phyloP scores from a whole-genome alignment of 2,888 invertebrate genomes.

The Gastrophysa polygoni region DNA sequence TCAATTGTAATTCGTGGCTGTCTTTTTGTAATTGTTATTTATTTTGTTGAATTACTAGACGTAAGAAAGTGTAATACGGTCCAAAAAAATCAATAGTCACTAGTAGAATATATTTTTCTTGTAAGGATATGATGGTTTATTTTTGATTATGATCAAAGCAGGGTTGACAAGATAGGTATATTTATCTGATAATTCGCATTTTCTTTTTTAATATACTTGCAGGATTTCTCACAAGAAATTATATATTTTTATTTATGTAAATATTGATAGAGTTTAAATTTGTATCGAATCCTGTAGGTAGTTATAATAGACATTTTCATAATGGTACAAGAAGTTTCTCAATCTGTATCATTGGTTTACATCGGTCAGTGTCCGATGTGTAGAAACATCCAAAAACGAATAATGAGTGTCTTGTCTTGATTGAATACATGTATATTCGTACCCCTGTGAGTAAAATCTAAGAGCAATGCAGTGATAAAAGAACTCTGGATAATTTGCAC shows the following conservation, averaged over 20 bases:
- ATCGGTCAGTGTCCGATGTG: background rate
- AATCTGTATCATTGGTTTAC: background rate
- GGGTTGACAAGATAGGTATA: constrained; percentile 50
- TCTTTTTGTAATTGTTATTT: constrained; percentile 52
- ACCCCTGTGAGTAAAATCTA: no score
- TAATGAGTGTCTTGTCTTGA: no score
- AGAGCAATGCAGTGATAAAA: no score
- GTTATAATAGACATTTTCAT: background rate
- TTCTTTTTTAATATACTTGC: constrained; percentile 30
- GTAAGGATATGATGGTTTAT: constrained; percentile 41
- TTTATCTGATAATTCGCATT: constrained; percentile 44
- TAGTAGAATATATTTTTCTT: background rate
- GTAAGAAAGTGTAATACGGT: constrained; percentile 35
- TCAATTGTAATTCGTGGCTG: constrained; percentile 52
- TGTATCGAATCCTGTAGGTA: constrained; percentile 9
- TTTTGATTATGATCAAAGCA: constrained; percentile 46
- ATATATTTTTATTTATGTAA: constrained; percentile 33
- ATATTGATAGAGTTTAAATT: constrained; percentile 21
- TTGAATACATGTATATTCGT: no score
- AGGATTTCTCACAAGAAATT: constrained; percentile 25
- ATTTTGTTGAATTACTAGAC: constrained; percentile 45
- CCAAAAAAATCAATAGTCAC: constrained; percentile 27
- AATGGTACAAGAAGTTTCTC: background rate
- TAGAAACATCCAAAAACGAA: no score
- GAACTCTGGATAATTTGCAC: no score